These are phyloP conservation scores for Thryonomys swinderianus DNA, from an alignment of 2,113 vertebrate species.

Conservation along the genomic window DNA sequence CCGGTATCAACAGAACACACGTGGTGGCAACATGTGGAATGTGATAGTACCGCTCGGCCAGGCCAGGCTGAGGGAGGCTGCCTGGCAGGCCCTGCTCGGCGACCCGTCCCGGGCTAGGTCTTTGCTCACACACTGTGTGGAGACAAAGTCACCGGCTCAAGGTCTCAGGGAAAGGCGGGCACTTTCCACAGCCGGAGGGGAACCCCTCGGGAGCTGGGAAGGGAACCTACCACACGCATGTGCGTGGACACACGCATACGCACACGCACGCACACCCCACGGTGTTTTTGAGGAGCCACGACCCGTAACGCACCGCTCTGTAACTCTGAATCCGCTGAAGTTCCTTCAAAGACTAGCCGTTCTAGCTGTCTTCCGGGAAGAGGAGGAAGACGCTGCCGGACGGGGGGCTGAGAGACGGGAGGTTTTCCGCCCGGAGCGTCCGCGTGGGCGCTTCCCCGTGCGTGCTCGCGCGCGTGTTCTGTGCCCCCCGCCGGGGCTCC, in stretches of 20 bases:
- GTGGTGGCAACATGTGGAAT: neutral
- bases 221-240: neutral
- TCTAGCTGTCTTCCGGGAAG: neutral
- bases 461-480: fast-evolving
- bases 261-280: fast-evolving
- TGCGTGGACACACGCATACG: fast-evolving
- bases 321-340: no score
- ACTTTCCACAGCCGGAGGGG: conserved; percentile 42
- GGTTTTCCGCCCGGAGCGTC: no score
- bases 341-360: neutral
- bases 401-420: neutral
- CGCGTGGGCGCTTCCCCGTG: no score
- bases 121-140: neutral
- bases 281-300: neutral
- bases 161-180: conserved; percentile 21
- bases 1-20: fast-evolving
- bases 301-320: neutral
- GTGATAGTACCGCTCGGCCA: neutral
- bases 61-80: neutral
- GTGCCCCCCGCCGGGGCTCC: fast-evolving
- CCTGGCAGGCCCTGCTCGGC: neutral
- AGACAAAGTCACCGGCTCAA: neutral
- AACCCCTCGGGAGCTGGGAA: conserved; percentile 21
- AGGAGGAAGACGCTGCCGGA: neutral
- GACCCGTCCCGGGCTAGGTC: neutral